Evolutionary conservation across 2,113 vertebrate genomes (phyloP), one percentile per base, ranked within the genome.

Genomic region (Morone chrysops): DNA sequence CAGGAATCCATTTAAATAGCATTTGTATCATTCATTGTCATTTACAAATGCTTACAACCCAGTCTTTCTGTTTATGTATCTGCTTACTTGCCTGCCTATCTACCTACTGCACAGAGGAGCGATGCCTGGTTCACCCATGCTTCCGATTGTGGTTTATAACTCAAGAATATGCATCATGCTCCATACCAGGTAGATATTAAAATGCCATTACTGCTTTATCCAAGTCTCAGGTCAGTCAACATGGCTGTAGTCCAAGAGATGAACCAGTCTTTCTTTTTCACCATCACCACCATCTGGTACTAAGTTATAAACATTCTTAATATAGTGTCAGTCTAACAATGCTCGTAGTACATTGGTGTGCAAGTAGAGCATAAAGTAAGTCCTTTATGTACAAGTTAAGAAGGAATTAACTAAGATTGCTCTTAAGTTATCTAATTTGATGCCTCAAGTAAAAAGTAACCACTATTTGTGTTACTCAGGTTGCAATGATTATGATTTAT

Each of bases 141-240:
- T 97, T 97, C 81, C 93, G 92, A 22, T 77, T 97, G 57, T 97
- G 96, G 96, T 94, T 97, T 70, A 93, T 96, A 73, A 93, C 92
- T 6, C 66, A 92, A 63, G 93, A 90, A 41, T 56, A 93, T 6
- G 70, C 78, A 6, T 60, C 72, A 1, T 9, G 31, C 40, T 92
- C 90, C 6, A 74, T 97, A 71, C 96, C 96, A 93, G 96, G 97
- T 97, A 87, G n/a, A 60, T 70, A 96, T 38, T 16, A 25, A 41
- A 10, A 10, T 14, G 10, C 0, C 10, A 22, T 40, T n/a, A 8
- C 7, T 78, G 6, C 16, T 72, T 4, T 20, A 12, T 60, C 13
- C 16, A 20, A 8, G 31, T 63, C 3, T 65, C 5, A 41, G 12
- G 20, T 22, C 56, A 31, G 36, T 50, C n/a, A 43, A 0, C 38